These are phyloP conservation scores for Tipula helvola DNA, from an alignment of 2,888 invertebrate species.

Conservation along the genomic window DNA sequence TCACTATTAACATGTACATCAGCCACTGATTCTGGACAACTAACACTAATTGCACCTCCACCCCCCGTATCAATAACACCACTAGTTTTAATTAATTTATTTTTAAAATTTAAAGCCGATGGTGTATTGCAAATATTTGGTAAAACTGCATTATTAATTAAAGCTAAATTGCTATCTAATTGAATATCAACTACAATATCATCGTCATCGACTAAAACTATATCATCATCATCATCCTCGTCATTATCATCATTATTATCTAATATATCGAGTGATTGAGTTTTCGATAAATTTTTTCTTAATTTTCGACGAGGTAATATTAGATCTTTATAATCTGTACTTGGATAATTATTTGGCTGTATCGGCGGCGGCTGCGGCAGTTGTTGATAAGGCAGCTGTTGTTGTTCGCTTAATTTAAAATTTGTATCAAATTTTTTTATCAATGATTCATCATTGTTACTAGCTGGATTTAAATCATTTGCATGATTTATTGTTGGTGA, in stretches of 20 bases:
- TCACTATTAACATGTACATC: neutral
- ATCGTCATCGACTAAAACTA: neutral
- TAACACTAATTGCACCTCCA: neutral
- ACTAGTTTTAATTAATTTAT: neutral
- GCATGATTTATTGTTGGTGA: neutral
- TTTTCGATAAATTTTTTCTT: constrained; percentile 20
- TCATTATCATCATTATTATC: constrained; percentile 13
- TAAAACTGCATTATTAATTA: neutral
- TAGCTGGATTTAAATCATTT: neutral
- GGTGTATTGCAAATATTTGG: neutral
- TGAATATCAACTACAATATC: neutral
- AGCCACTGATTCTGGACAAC: neutral
- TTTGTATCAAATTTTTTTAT: neutral
- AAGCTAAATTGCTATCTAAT: neutral
- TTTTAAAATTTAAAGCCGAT: neutral
- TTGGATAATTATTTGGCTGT: neutral
- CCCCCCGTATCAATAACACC: neutral
- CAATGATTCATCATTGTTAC: neutral
- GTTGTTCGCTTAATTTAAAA: neutral
- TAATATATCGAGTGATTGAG: constrained; percentile 23
- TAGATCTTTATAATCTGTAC: neutral
- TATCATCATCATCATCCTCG: constrained; percentile 13
- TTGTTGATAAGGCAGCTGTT: neutral
- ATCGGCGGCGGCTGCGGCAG: neutral
- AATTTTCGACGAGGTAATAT: constrained; percentile 14